A percentile compares a stretch with the other conserved stretches of the same genome.
Conservation (phyloP, 1,140 invertebrate species). For the Meloidogyne chitwoodi region DNA sequence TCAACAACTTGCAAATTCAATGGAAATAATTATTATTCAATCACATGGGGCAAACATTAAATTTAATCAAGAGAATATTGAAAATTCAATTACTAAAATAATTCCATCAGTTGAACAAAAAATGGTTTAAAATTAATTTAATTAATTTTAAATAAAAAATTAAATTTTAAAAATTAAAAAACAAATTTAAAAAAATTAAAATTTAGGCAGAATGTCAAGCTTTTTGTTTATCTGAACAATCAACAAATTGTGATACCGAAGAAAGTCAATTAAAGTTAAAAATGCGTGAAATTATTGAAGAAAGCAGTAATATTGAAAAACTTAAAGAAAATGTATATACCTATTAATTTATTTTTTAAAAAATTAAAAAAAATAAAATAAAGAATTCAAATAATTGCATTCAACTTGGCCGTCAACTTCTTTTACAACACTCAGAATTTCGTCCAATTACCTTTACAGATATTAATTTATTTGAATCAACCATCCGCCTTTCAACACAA, state of each 20-base stretch:
- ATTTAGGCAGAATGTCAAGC: background rate
- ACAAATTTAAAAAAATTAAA: background rate
- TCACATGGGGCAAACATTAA: background rate
- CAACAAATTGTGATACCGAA: background rate
- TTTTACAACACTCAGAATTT: conserved; percentile 1
- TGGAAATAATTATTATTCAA: background rate
- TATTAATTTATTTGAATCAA: background rate
- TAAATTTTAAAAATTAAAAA: too few species aligned
- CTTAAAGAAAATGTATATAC: background rate
- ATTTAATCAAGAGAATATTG: background rate
- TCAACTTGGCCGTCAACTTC: background rate
- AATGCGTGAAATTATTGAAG: background rate
- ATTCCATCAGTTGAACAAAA: background rate
- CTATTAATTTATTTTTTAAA: background rate
- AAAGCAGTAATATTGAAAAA: background rate
- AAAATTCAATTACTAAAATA: background rate
- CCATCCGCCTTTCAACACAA: background rate
- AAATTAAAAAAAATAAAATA: background rate
- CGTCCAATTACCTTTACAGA: background rate
- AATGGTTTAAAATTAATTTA: background rate
- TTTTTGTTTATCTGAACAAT: background rate
- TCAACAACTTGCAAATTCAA: background rate
- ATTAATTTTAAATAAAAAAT: too few species aligned
- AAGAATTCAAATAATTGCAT: background rate
- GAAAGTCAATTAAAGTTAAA: background rate